phyloP scores from a whole-genome alignment of 2,888 invertebrate species.

The Pandemis corylana region DNA sequence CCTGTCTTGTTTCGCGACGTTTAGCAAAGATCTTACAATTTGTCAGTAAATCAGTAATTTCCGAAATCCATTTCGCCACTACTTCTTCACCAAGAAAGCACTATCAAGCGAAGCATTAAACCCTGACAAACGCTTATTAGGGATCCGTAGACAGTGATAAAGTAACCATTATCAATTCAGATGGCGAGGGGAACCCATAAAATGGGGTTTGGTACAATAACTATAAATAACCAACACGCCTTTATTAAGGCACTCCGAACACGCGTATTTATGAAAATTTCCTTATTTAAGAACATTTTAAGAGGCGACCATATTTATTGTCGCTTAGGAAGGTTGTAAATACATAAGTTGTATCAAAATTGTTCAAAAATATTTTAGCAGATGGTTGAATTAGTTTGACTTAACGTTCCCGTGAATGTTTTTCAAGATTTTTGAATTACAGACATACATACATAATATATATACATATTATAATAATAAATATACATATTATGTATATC shows the following conservation, averaged over 20 bases:
- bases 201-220: conserved; percentile 24
- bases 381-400: too few relatives aligned
- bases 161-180: conserved; percentile 40
- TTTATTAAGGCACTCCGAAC: conserved; percentile 30
- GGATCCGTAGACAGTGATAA: conserved; percentile 39
- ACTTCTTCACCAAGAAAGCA: background rate
- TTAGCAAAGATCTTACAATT: too few relatives aligned
- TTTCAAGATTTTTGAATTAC: too few relatives aligned
- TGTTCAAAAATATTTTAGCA: too few relatives aligned
- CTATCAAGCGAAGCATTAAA: background rate
- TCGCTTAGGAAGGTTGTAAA: background rate
- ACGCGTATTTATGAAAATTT: conserved; percentile 29
- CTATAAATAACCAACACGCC: conserved; percentile 30
- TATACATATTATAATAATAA: too few relatives aligned
- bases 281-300: background rate
- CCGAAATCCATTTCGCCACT: too few relatives aligned
- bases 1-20: too few relatives aligned
- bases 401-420: too few relatives aligned
- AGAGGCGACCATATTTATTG: background rate
- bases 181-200: conserved; percentile 32
- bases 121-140: conserved; percentile 30
- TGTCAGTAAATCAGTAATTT: too few relatives aligned
- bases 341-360: too few relatives aligned
- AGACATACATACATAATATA: too few relatives aligned
- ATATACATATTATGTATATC: too few relatives aligned